Base-by-base conservation (phyloP, 2,888 invertebrate genomes). In the Muscina levida region DNA sequence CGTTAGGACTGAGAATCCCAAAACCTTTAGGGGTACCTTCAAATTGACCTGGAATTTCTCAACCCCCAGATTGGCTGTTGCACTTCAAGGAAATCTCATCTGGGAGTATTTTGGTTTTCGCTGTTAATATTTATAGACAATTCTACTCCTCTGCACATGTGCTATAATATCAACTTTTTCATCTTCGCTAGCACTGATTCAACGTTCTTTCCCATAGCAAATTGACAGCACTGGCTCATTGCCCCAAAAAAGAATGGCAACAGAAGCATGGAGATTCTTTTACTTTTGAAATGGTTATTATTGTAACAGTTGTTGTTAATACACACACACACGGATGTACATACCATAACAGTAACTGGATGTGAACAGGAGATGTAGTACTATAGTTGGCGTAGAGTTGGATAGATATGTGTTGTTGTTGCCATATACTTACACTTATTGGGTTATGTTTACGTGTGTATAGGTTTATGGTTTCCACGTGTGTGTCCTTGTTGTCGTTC, bases 231-330 rank as follows among this genome's bases (percentile, higher is more conserved):
- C 62, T 62, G 19, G 19, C 17, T 37, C n/a, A 0, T 24, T 39
- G 17, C 19, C 56, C 62, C 62, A 62, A 62, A 42, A 31, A 62
- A 62, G 42, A 42, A 59, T 22, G 42, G n/a, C 84, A 83, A 85
- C 84, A 84, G 85, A 86, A n/a, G n/a, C n/a, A n/a, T n/a, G 82
- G 76, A 81, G 83, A 82, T 84, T 83, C 78, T 83, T 85, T 85
- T 87, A 86, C 84, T 85, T 87, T 87, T 86, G 85, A 86, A 86
- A 87, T 87, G 87, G 87, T 86, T 86, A 87, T 87, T 87, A 87
- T 85, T 84, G 85, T 82, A 77, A 86, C 83, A 83, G 82, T 83
- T 73, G 70, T 67, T 57, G 53, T 37, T 19, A 31, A 31, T 31
- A 22, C 51, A 22, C 2, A 48, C 51, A 19, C 17, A 5, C n/a